Evolutionary conservation across 2,888 invertebrate genomes (phyloP).

Genomic region (Pomacea canaliculata): DNA sequence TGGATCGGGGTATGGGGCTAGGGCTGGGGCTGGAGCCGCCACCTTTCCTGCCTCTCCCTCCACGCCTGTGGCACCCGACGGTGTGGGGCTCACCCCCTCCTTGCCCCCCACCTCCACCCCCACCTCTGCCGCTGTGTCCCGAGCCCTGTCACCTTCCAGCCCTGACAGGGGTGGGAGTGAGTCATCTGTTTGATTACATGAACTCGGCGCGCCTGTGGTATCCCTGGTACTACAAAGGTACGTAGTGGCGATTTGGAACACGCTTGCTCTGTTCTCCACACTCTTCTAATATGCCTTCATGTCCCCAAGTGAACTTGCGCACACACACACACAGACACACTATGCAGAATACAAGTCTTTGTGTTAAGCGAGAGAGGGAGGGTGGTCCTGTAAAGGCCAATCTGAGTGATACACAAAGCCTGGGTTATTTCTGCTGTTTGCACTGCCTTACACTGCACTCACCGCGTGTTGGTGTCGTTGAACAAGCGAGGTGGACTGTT

Average conservation of each 20-base stretch:
- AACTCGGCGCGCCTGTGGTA: slow-evolving; percentile 25
- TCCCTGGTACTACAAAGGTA: slow-evolving; percentile 28
- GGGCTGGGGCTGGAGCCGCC: slow-evolving; percentile 15
- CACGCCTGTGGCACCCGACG: slow-evolving; percentile 14
- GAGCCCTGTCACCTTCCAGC: slow-evolving; percentile 17
- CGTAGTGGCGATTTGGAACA: not conserved
- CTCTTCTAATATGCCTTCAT: not conserved
- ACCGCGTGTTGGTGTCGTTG: too few species aligned
- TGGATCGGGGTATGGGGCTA: slow-evolving; percentile 12
- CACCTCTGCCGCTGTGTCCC: slow-evolving; percentile 12
- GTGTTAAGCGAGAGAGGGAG: too few species aligned
- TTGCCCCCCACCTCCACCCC: slow-evolving; percentile 7
- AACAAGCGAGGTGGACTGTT: too few species aligned
- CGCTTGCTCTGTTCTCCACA: not conserved
- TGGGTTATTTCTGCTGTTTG: too few species aligned
- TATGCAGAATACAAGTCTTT: too few species aligned
- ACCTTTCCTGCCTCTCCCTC: slow-evolving; percentile 18
- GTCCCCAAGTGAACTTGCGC: not conserved
- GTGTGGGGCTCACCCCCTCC: slow-evolving; percentile 21
- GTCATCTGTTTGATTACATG: slow-evolving; percentile 26
- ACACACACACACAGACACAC: not conserved
- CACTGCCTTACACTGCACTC: too few species aligned
- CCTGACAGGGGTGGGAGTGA: slow-evolving; percentile 22
- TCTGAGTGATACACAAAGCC: not conserved
- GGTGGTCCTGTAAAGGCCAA: not conserved